Base-by-base conservation (phyloP, 2,797 vertebrate genomes). In the Mergus octosetaceus region DNA sequence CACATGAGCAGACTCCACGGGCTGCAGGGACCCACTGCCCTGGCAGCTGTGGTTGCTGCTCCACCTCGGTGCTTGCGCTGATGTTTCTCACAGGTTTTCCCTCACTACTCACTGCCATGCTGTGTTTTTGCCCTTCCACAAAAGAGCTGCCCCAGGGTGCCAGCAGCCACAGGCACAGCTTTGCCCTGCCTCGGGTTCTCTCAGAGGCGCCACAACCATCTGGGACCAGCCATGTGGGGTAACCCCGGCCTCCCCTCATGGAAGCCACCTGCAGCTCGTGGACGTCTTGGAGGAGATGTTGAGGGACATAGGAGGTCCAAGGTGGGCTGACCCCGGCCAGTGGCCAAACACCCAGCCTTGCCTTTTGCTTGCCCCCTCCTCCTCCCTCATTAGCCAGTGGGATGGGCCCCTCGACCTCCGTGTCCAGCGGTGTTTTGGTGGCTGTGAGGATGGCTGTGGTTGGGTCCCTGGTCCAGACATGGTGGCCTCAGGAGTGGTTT, bases 381-480 rank as follows among this genome's bases (percentile, higher is more conserved):
- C 4, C 15, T 32, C 18, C 30, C 30, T n/a, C 54, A 11, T 32
- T 28, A 53, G 51, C 51, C 14, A 16, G 51, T 6, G 9, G 25
- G 51, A 53, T 27, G 24, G 53, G 10, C 9, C 5, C 22, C 17
- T 18, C 5, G 1, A 3, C 36, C 41, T 25, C 75, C 13, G 0
- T 3, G 7, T 5, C 19, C 1, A 11, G 60, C 2, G 3, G 32
- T 17, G 30, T 14, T 38, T 19, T 24, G 32, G n/a, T 27, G 57
- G 18, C 36, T 7, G 43, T 27, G 21, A 32, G 2, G 2, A 9
- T n/a, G 7, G 3, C 12, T 0, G 32, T 2, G 27, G 4, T 2
- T 21, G 21, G 27, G 13, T 13, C 16, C n/a, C 10, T 30, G 18
- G 6, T n/a, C 30, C 30, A 7, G 17, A n/a, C 8, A 0, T 2